Evolutionary conservation across 2,113 vertebrate species (phyloP).

Genomic region (Baryphthengus martii): DNA sequence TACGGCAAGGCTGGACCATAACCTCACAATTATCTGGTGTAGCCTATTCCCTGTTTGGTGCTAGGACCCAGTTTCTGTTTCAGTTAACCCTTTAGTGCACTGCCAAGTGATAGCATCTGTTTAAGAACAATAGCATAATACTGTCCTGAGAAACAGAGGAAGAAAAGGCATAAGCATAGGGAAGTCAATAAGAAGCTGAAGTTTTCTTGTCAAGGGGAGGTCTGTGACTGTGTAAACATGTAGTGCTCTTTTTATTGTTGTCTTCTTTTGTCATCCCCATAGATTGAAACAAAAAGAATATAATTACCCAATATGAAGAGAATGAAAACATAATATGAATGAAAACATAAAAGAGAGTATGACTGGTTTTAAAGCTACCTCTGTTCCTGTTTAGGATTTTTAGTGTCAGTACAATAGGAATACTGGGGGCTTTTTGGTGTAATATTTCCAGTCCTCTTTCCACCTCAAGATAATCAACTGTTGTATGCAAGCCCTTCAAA

Average conservation of each 20-base stretch:
- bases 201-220: neutral
- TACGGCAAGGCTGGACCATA: neutral
- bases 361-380: neutral
- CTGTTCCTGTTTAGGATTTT: neutral
- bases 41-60: neutral
- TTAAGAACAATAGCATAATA: neutral
- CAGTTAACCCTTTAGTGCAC: neutral
- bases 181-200: neutral
- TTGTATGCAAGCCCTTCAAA: neutral
- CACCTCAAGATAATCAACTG: neutral
- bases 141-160: neutral
- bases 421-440: neutral
- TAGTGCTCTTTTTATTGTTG: neutral
- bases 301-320: neutral
- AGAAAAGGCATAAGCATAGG: neutral
- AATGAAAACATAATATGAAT: neutral
- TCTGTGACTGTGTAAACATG: neutral
- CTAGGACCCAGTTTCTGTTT: constrained; percentile 14
- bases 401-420: neutral
- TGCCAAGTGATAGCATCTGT: neutral
- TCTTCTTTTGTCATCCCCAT: neutral
- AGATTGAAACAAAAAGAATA: neutral
- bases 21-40: neutral
- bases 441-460: neutral
- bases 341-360: neutral